phyloP scores from a whole-genome alignment of 1,140 invertebrate genomes.

The Phthorimaea operculella region DNA sequence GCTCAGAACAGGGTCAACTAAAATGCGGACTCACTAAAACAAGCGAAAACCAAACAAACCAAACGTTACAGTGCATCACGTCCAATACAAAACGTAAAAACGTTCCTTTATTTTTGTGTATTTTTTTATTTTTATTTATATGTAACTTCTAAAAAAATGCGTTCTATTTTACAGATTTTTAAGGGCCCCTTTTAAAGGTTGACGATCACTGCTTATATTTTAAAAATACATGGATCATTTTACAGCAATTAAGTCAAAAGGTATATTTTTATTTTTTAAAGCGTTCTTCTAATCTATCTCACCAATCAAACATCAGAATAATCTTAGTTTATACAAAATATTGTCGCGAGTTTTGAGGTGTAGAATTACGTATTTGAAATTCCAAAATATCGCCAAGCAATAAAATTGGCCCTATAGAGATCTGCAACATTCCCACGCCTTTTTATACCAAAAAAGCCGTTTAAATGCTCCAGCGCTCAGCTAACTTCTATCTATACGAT shows the following conservation, averaged over 20 bases:
- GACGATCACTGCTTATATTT: too few relatives aligned
- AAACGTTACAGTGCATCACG: conserved; percentile 61
- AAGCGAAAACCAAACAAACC: conserved; percentile 55
- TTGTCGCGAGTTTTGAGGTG: too few relatives aligned
- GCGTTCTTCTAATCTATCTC: too few relatives aligned
- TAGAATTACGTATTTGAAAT: too few relatives aligned
- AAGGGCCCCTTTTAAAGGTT: not conserved
- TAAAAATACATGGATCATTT: too few relatives aligned
- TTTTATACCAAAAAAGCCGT: conserved; percentile 24
- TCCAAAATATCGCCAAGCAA: too few relatives aligned
- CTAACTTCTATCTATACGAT: conserved; percentile 44
- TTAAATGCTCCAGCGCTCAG: conserved; percentile 51
- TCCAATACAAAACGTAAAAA: conserved; percentile 51
- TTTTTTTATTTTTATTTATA: conserved; percentile 32
- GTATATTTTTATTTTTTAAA: too few relatives aligned
- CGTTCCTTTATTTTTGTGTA: conserved; percentile 37
- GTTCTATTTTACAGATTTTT: conserved; percentile 53
- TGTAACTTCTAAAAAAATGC: conserved; percentile 53
- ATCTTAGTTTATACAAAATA: too few relatives aligned
- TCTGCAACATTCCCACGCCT: conserved; percentile 51
- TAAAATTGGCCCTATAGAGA: conserved; percentile 17
- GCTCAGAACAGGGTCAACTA: conserved; percentile 38
- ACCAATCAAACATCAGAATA: too few relatives aligned
- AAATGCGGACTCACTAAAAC: conserved; percentile 53
- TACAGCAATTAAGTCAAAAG: too few relatives aligned